phyloP scores from a whole-genome alignment of 2,888 invertebrate genomes.

The Celastrina argiolus region DNA sequence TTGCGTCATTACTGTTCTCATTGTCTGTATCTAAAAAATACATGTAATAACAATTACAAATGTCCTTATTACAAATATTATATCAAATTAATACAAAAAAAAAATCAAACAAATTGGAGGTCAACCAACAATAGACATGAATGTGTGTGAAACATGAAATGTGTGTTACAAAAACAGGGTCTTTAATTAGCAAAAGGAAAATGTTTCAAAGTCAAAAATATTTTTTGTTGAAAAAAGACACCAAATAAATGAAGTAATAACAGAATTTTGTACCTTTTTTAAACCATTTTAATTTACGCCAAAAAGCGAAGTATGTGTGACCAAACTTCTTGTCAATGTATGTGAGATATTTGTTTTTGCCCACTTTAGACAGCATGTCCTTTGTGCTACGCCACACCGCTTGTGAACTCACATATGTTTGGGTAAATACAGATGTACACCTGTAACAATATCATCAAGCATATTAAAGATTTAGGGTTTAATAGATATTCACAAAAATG shows the following conservation, averaged over 20 bases:
- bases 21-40: constrained; percentile 51
- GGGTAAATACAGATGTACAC: constrained; percentile 69
- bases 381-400: constrained; percentile 68
- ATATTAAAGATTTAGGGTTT: constrained; percentile 6
- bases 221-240: neutral
- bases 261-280: constrained; percentile 54
- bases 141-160: neutral
- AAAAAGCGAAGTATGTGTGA: constrained; percentile 77
- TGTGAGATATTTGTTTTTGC: constrained; percentile 62
- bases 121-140: neutral
- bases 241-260: neutral
- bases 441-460: constrained; percentile 40
- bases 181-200: too few species aligned
- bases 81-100: too few species aligned
- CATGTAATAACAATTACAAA: neutral
- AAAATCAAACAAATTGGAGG: neutral
- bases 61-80: neutral
- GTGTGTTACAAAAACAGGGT: neutral
- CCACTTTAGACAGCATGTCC: constrained; percentile 59
- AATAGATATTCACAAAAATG: too few species aligned
- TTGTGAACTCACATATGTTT: constrained; percentile 68
- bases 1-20: constrained; percentile 55
- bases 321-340: constrained; percentile 79
- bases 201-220: too few species aligned
- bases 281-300: constrained; percentile 77